Base-by-base conservation (phyloP, 2,113 vertebrate species). In the Pollimyrus isidori region DNA sequence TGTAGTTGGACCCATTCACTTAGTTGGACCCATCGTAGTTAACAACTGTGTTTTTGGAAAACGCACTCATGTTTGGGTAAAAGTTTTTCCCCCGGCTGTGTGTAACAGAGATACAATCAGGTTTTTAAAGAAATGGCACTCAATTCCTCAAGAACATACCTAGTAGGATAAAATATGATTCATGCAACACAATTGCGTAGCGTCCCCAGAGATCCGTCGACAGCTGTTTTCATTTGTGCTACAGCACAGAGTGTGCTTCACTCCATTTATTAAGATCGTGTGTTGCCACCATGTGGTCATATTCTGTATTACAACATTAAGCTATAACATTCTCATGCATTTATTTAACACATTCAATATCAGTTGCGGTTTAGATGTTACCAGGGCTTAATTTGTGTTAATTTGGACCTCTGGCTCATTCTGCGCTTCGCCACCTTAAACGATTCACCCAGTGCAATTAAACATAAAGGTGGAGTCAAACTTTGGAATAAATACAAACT, bases 201-300 rank as follows among this genome's bases (percentile, higher is more conserved):
- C 62, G 62, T 0, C 10, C 62, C 62, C n/a, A 30, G 7, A n/a
- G 58, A n/a, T 10, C n/a, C 58, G 7, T n/a, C 23, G 58, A 65
- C 58, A 65, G 58, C 58, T 65, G 58, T 62, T 62, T 62, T 10
- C 58, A 62, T n/a, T n/a, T 62, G 6, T 26, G 2, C n/a, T 65
- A 26, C n/a, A 26, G 62, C 9, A 10, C 62, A n/a, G 58, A n/a
- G n/a, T 26, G 62, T 7, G 3, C 62, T 26, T 3, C 62, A 13
- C 62, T 26, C 9, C 62, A 11, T 65, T 82, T 82, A 45, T 82
- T 19, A 82, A 82, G 76, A 82, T 82, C 35, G 15, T 23, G 42
- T 82, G 76, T 45, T 82, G 76, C 76, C 76, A 82, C 39, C 76
- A 45, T 82, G 76, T 82, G 76, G 76, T 23, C 76, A 82, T 82